A percentile compares a stretch with the other conserved stretches of the same genome.
phyloP scores from a whole-genome alignment of 2,113 vertebrate genomes.

The Noctilio leporinus region DNA sequence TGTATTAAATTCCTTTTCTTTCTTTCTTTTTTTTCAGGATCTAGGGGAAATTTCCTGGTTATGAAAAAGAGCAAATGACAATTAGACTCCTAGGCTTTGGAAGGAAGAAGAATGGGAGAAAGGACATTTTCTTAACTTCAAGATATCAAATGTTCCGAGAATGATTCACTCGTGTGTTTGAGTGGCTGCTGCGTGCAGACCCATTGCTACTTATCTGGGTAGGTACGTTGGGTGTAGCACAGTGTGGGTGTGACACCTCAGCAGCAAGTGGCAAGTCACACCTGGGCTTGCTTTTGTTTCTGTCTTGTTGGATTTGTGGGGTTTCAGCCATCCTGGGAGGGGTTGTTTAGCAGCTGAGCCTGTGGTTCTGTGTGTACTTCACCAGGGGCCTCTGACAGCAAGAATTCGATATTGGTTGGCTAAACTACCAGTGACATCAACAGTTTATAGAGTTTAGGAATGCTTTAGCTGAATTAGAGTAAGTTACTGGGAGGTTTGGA shows the following conservation, averaged over 20 bases:
- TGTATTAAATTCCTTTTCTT: neutral
- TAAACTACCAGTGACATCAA: neutral
- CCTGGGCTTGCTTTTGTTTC: neutral
- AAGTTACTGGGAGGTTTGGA: neutral
- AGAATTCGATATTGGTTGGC: neutral
- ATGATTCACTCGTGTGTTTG: neutral
- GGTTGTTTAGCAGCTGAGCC: neutral
- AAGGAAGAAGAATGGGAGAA: neutral
- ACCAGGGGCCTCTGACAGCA: neutral
- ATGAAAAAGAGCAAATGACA: neutral
- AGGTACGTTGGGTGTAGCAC: neutral
- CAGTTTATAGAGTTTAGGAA: neutral
- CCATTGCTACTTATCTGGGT: neutral
- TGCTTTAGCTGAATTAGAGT: neutral
- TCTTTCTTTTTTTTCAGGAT: neutral
- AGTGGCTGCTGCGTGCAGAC: neutral
- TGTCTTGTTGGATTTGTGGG: neutral
- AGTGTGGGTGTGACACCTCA: neutral
- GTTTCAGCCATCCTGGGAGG: neutral
- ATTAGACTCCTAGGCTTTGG: neutral
- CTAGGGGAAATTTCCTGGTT: neutral
- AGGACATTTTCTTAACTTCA: neutral
- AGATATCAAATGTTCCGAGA: rapidly evolving
- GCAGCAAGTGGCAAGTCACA: neutral
- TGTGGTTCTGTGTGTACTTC: neutral